Percentiles rank a stretch among this genome's conserved stretches.
Conservation (phyloP, 1,140 invertebrate species). For the Drosophila bipectinata region DNA sequence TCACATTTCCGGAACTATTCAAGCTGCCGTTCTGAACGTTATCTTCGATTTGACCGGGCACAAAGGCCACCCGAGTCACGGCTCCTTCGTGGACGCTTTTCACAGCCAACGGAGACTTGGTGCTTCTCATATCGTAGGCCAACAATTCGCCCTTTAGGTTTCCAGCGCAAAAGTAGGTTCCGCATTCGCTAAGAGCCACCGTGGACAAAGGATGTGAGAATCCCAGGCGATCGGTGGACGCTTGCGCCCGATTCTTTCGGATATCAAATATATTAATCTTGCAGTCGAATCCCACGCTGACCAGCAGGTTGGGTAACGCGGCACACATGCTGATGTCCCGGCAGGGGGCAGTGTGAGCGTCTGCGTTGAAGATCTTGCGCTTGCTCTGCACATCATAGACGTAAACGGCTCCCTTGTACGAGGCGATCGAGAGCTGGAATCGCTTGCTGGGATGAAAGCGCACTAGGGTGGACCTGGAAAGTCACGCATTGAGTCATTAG, state of each 20-base stretch:
- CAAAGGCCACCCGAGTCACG: conserved; percentile 73
- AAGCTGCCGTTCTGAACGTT: conserved; percentile 52
- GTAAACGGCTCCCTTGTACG: conserved; percentile 69
- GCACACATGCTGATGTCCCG: conserved; percentile 74
- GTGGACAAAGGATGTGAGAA: conserved; percentile 71
- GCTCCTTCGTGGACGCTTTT: conserved; percentile 62
- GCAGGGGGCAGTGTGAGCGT: conserved; percentile 77
- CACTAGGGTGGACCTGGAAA: conserved; percentile 68
- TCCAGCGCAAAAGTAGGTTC: conserved; percentile 75
- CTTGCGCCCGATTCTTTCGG: conserved; percentile 58
- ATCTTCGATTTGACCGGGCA: conserved; percentile 58
- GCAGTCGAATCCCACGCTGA: conserved; percentile 81
- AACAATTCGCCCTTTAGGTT: conserved; percentile 81
- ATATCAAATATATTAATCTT: conserved; percentile 81
- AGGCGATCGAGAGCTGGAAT: conserved; percentile 69
- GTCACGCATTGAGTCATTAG: not conserved
- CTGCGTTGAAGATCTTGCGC: conserved; percentile 63
- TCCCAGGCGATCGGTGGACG: conserved; percentile 44
- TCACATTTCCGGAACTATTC: conserved; percentile 33
- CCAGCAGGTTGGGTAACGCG: conserved; percentile 59
- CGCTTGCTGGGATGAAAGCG: conserved; percentile 79
- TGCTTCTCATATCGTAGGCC: conserved; percentile 75
- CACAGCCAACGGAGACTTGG: conserved; percentile 56
- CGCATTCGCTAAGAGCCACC: conserved; percentile 73
- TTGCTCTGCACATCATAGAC: conserved; percentile 76